Conservation (phyloP, 2,113 vertebrate genomes). For the Chloebia gouldiae region DNA sequence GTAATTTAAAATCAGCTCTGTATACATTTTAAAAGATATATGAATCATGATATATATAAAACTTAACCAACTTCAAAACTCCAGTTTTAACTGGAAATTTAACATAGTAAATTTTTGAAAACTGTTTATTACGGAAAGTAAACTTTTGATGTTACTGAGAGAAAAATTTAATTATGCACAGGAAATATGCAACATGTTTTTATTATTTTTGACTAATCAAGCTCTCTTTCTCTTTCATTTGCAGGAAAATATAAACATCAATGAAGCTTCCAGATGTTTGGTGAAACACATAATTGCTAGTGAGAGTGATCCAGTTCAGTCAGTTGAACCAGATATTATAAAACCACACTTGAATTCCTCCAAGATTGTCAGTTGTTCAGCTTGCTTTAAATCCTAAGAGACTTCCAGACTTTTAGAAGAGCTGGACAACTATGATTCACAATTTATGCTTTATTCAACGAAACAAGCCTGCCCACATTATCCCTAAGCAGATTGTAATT, state of each 20-base stretch:
- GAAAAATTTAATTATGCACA: slow-evolving; percentile 4
- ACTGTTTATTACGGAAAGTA: not conserved
- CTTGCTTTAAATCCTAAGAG: slow-evolving; percentile 84
- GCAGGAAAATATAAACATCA: slow-evolving; percentile 95
- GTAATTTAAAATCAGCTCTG: not conserved
- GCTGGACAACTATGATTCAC: slow-evolving; percentile 21
- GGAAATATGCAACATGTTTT: not conserved
- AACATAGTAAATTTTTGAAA: not conserved
- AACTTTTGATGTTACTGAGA: not conserved
- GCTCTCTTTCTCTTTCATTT: not conserved
- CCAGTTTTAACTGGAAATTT: not conserved
- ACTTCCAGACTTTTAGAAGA: slow-evolving; percentile 19
- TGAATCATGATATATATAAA: not conserved
- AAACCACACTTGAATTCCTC: slow-evolving; percentile 82
- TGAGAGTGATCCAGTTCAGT: slow-evolving; percentile 86
- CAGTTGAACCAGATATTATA: slow-evolving; percentile 82
- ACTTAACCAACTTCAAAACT: not conserved
- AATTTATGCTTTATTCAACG: not conserved
- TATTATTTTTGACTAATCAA: slow-evolving; percentile 26
- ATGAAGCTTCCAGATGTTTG: slow-evolving; percentile 90
- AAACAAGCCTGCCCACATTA: not conserved
- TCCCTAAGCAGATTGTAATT: not conserved
- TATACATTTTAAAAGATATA: not conserved
- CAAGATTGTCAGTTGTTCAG: slow-evolving; percentile 81
- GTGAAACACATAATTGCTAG: slow-evolving; percentile 96